Base-by-base conservation (phyloP, 2,888 invertebrate genomes). In the Arctia plantaginis region DNA sequence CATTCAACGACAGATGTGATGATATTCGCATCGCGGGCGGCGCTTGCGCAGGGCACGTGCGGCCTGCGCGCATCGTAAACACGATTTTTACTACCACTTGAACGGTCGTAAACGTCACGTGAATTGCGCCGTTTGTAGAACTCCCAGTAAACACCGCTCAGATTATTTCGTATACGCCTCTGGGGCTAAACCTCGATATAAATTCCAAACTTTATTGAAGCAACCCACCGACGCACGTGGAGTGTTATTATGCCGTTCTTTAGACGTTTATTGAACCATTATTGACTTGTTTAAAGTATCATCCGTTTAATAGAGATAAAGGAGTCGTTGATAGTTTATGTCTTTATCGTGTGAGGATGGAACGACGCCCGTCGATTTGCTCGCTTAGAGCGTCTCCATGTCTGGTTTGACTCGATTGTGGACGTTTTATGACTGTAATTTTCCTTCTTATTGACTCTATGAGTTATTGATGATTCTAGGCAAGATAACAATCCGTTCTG, bases 281-380 rank as follows among this genome's bases (percentile, higher is more conserved):
- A 95, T 95, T 94, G 95, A 94, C 93, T 94, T 93, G 95, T 95
- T 94, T 94, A 95, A 95, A 93, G 93, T 94, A 95, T 95, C 92
- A 93, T 91, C 91, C 90, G 91, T 90, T 94, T 95, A 94, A 94
- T 95, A 93, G 92, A 94, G 94, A 95, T 95, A 95, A 94, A 95
- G 93, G 92, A 93, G 92, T 90, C 86, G 90, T 87, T 90, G 89
- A 91, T 94, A 91, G 90, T 94, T 95, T 94, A 95, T 93, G 90
- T 89, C 93, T 95, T 94, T 89, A 94, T 94, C 91, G 90, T 87
- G 89, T 88, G 90, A 88, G 90, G 87, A 88, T 89, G 87, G 87
- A 89, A 89, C 85, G 85, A 85, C 78, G 81, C 69, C 66, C 64
- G 82, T 86, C 87, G 87, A 88, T 89, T 88, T 86, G 87, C 85